Base-by-base conservation (phyloP, 2,888 invertebrate species). In the Geotrupes spiniger region DNA sequence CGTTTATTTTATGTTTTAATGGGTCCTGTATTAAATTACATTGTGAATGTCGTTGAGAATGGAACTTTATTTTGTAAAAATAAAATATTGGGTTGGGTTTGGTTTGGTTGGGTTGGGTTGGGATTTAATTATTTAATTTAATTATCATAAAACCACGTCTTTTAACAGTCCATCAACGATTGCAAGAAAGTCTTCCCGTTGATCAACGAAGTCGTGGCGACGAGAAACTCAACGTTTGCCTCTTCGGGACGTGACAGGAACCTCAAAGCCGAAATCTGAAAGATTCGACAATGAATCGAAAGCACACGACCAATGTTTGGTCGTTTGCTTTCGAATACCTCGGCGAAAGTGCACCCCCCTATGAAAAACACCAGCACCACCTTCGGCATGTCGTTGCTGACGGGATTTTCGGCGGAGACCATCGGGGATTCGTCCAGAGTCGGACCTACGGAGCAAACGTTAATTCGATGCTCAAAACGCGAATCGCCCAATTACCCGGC, bases 331-430 rank as follows among this genome's bases (percentile, higher is more conserved):
- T 16, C 6, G n/a, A 21, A 49, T 59, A 72, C 73, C 64, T 99
- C 99, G 1, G 96, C 92, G 74, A 87, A 93, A 0, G 98, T 99
- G 68, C 96, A 92, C 0, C 99, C 99, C 2, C 99, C 99, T 10
- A 99, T 85, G 69, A 97, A 96, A 72, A 96, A 93, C 1, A 99
- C 92, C 1, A 98, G 76, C 5, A 95, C 85, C 2, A 93, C 86
- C 56, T 79, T 78, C 0, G 85, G 80, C 28, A 79, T 78, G 58
- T 87, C 82, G 1, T 63, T 52, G 46, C 61, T 63, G 74, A 1
- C 69, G 64, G 33, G 66, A 65, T 44, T 63, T 60, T 52, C 73
- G 64, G 42, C 56, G 4, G 59, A 47, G 8, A 64, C 52, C 12
- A 58, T 39, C 6, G 83, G 83, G 0, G 81, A 78, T 61, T 84